Conservation (phyloP, 2,113 vertebrate species). For the Sebastes schlegelii region DNA sequence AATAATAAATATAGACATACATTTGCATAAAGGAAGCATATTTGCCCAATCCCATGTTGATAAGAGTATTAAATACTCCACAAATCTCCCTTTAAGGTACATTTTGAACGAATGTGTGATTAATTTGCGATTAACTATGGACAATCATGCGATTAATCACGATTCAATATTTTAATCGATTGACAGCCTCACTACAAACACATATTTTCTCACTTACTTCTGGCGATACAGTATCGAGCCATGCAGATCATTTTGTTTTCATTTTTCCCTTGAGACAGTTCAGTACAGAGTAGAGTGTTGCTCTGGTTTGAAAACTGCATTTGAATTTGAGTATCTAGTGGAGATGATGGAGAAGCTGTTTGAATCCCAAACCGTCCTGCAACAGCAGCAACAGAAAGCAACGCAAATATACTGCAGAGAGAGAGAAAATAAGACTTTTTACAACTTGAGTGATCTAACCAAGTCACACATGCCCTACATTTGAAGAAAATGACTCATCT, state of each 20-base stretch:
- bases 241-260: neutral
- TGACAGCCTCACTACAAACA: neutral
- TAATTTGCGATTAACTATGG: too few species aligned
- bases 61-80: too few species aligned
- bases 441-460: neutral
- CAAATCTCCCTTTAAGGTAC: too few species aligned
- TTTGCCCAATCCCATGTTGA: too few species aligned
- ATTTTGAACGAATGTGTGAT: too few species aligned
- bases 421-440: neutral
- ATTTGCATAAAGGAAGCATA: too few species aligned
- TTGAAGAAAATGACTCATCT: constrained; percentile 39
- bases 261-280: neutral
- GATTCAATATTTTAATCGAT: too few species aligned
- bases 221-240: neutral
- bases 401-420: neutral
- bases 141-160: too few species aligned
- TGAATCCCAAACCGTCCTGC: neutral
- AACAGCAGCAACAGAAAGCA: neutral
- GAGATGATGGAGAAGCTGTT: neutral
- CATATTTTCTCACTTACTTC: neutral
- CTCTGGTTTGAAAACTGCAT: neutral
- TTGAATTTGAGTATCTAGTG: neutral
- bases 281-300: neutral
- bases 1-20: too few species aligned
- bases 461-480: constrained; percentile 14